Evolutionary conservation across 1,140 invertebrate genomes (phyloP).

Genomic region (Sarcophaga peregrina): DNA sequence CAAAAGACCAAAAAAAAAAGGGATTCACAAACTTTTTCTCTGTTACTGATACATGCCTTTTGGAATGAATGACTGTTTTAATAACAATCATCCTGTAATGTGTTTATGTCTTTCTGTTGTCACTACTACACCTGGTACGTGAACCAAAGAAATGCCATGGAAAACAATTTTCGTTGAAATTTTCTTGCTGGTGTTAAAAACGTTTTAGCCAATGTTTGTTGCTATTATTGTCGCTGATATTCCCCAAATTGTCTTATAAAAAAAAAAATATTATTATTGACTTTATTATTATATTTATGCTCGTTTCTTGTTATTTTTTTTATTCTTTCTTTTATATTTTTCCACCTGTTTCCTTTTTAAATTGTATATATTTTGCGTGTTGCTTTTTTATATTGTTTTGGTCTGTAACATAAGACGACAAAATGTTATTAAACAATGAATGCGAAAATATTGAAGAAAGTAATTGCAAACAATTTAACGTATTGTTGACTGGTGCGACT

Average conservation of each 20-base stretch:
- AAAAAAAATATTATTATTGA: conserved; percentile 24
- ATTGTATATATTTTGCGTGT: conserved; percentile 6
- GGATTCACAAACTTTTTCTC: neutral
- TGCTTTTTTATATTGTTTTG: neutral
- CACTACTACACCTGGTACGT: neutral
- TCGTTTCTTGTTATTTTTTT: neutral
- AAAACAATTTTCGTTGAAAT: neutral
- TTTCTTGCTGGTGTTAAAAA: neutral
- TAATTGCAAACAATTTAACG: neutral
- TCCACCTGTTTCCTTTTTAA: neutral
- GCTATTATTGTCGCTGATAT: neutral
- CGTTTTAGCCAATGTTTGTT: neutral
- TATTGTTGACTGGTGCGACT: neutral
- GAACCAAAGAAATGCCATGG: neutral
- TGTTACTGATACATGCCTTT: neutral
- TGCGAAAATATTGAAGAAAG: neutral
- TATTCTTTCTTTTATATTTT: neutral
- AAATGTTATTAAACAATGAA: neutral
- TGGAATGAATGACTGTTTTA: too few relatives aligned
- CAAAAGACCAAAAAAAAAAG: neutral
- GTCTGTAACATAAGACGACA: neutral
- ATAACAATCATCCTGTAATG: neutral
- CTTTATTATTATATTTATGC: neutral
- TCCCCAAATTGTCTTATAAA: conserved; percentile 23
- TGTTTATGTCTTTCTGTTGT: neutral